These are phyloP conservation scores for Oreochromis aureus DNA, from an alignment of 2,113 vertebrate genomes.

Conservation along the genomic window DNA sequence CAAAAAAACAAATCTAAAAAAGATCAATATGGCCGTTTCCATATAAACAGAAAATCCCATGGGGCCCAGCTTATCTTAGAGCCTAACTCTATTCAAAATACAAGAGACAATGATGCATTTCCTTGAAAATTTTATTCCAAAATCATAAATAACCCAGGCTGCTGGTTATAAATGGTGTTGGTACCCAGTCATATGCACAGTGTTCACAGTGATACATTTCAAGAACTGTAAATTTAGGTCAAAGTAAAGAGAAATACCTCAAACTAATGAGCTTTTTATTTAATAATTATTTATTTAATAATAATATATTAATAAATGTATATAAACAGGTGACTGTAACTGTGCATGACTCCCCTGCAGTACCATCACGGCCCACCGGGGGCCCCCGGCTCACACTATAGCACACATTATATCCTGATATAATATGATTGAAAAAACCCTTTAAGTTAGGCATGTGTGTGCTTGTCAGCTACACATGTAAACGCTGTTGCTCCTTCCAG, in stretches of 20 bases:
- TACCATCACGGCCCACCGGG: accelerated
- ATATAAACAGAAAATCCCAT: background rate
- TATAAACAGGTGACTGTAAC: background rate
- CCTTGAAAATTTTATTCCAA: background rate
- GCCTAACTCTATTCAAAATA: background rate
- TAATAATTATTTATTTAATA: too few relatives aligned
- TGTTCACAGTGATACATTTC: background rate
- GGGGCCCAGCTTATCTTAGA: background rate
- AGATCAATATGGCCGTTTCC: accelerated
- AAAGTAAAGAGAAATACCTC: background rate
- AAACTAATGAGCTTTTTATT: background rate
- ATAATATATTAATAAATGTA: background rate
- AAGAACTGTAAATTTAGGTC: background rate
- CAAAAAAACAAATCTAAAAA: background rate
- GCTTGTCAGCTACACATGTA: background rate
- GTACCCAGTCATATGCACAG: background rate
- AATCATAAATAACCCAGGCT: background rate
- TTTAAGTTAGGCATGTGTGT: background rate
- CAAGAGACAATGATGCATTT: background rate
- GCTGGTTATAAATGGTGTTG: background rate
- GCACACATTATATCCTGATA: background rate
- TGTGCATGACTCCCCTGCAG: background rate
- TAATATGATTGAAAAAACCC: background rate
- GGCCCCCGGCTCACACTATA: background rate
- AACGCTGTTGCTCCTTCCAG: background rate